Percentiles rank a stretch among this genome's conserved stretches.
Evolutionary conservation across 2,888 invertebrate species (phyloP).

Genomic region (Globia sparganii): DNA sequence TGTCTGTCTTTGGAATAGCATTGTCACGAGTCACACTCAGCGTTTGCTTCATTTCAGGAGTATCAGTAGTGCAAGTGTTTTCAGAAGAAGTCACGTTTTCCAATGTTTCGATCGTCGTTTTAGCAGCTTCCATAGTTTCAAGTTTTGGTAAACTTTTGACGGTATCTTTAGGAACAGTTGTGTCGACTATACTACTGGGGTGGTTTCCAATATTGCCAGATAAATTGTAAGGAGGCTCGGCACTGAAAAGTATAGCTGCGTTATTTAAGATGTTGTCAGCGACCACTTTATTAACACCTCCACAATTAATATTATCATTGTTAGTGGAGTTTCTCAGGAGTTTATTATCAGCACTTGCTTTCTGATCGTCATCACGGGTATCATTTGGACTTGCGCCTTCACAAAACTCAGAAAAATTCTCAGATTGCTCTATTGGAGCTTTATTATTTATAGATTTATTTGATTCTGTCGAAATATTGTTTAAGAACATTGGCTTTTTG

Average conservation of each 20-base stretch:
- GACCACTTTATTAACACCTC: neutral
- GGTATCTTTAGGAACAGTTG: neutral
- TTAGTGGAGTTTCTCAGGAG: neutral
- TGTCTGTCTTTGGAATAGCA: slow-evolving; percentile 13
- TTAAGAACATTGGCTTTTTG: neutral
- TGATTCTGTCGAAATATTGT: neutral
- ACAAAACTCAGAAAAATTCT: neutral
- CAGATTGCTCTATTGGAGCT: neutral
- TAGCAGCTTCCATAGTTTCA: neutral
- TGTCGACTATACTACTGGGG: neutral
- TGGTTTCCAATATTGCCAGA: neutral
- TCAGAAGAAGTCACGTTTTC: neutral
- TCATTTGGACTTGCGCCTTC: neutral
- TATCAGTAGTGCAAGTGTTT: neutral
- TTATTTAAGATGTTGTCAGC: neutral
- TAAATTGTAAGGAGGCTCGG: slow-evolving; percentile 11
- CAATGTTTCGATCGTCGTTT: neutral
- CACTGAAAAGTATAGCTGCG: neutral
- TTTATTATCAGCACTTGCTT: neutral
- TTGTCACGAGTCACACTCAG: neutral
- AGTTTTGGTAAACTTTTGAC: neutral
- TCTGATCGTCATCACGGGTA: neutral
- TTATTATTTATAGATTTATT: slow-evolving; percentile 5
- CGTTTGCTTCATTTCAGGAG: neutral
- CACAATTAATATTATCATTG: neutral